Percentiles rank a stretch among this genome's conserved stretches.
phyloP scores from a whole-genome alignment of 1,140 invertebrate species.

The Magallana angulata region DNA sequence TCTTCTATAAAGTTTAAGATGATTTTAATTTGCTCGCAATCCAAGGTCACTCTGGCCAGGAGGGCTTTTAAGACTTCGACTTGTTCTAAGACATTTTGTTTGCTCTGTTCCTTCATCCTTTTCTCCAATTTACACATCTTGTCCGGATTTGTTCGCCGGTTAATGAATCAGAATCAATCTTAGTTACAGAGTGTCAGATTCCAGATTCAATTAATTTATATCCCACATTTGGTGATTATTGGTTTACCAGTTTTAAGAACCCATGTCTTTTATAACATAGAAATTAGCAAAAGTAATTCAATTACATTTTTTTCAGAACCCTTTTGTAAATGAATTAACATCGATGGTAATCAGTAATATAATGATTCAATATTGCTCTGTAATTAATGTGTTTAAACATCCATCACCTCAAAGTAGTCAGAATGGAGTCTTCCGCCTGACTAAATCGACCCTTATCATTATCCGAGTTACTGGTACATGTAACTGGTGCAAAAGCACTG shows the following conservation, averaged over 20 bases:
- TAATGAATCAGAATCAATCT: background rate
- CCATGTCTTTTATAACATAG: background rate
- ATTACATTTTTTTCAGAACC: background rate
- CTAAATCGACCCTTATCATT: background rate
- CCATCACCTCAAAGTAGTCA: background rate
- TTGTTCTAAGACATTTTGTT: constrained; percentile 3
- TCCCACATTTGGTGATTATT: constrained; percentile 5
- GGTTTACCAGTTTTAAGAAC: background rate
- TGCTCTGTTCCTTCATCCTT: constrained; percentile 19
- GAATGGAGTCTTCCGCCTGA: background rate
- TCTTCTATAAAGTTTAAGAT: background rate
- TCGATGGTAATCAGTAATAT: background rate
- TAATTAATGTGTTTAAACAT: background rate
- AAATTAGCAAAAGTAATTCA: no score
- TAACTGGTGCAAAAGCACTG: background rate
- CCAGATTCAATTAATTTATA: background rate
- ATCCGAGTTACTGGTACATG: background rate
- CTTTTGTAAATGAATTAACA: constrained; percentile 5
- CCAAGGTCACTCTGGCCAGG: background rate
- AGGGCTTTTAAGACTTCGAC: constrained; percentile 10
- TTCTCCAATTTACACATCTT: background rate
- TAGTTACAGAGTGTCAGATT: constrained; percentile 10
- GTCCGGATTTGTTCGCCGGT: background rate
- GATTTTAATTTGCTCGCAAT: background rate
- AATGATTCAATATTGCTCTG: no score